Conservation (phyloP, 2,797 vertebrate species). For the Platyrinchus mystaceus region DNA sequence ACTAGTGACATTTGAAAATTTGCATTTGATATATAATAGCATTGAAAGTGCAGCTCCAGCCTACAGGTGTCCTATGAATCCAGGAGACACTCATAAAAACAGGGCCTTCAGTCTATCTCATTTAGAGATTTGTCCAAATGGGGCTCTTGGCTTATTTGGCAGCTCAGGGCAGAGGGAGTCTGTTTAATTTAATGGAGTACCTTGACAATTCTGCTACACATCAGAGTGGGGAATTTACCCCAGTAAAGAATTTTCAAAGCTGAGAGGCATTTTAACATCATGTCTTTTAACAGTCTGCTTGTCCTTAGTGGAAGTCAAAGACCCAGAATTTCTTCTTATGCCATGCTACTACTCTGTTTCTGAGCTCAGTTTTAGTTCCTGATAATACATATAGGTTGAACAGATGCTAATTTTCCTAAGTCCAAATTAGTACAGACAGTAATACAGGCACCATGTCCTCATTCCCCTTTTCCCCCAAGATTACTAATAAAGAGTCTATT, state of each 20-base stretch:
- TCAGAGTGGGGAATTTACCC: background rate
- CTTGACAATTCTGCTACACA: background rate
- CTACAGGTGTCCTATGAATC: background rate
- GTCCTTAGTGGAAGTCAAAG: background rate
- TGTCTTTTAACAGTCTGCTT: background rate
- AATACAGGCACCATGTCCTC: conserved; percentile 43
- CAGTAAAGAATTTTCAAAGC: background rate
- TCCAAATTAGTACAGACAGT: conserved; percentile 43
- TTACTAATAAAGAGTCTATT: conserved; percentile 53
- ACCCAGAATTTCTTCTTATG: background rate
- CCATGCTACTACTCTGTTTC: background rate
- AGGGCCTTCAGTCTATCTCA: background rate
- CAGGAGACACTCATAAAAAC: background rate
- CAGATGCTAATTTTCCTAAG: conserved; percentile 43
- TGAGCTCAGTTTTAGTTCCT: background rate
- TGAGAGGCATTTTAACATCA: background rate
- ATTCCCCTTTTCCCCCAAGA: conserved; percentile 35
- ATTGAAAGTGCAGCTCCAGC: background rate
- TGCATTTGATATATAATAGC: background rate
- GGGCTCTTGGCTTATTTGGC: background rate
- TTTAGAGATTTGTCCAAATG: background rate
- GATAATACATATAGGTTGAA: background rate
- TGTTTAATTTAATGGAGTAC: background rate
- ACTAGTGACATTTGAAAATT: background rate
- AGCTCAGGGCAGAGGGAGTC: background rate